Evolutionary conservation across 2,797 vertebrate genomes (phyloP), one percentile per base, ranked within the genome.

Genomic region (Gambusia yucatana): DNA sequence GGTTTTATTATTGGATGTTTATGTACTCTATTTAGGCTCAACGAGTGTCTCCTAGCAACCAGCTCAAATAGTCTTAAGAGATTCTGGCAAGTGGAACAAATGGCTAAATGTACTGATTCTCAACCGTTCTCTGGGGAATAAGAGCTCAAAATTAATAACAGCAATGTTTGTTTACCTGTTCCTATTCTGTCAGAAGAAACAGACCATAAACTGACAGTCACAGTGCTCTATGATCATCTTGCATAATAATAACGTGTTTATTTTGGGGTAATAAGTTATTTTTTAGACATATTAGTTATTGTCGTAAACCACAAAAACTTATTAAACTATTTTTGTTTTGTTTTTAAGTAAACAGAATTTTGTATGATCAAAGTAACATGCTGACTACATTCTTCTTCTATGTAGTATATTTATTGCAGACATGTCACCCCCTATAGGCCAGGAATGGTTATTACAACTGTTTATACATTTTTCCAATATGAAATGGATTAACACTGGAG

Each of bases 1-100:
- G 75, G 76, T 87, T 78, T 73, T 59, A 77, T 84, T 61, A 41
- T 63, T 14, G 33, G 63, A 79, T 86, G 82, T 80, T 85, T 86
- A 72, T 76, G 78, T n/a, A 20, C 76, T 22, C 78, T 70, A 73
- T 75, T 77, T 63, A 17, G 80, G 82, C 78, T 86, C 76, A 77
- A 63, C 14, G 80, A 67, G 71, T 41, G 76, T 93, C 89, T 90
- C 90, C 78, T 90, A 89, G 87, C 91, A 90, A 91, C 92, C 78
- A 28, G 84, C 65, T 79, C 61, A 81, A 82, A 85, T 77, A 73
- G 76, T 83, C 84, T 79, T 69, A 9, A 78, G 78, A 82, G 84
- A 69, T 67, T 13, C 44, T 39, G 79, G 75, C 33, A 73, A 72
- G 83, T 87, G 84, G 84, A 88, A 86, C 78, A 70, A 63, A 77